phyloP scores from a whole-genome alignment of 2,113 vertebrate species.

The Eulemur rufifrons region DNA sequence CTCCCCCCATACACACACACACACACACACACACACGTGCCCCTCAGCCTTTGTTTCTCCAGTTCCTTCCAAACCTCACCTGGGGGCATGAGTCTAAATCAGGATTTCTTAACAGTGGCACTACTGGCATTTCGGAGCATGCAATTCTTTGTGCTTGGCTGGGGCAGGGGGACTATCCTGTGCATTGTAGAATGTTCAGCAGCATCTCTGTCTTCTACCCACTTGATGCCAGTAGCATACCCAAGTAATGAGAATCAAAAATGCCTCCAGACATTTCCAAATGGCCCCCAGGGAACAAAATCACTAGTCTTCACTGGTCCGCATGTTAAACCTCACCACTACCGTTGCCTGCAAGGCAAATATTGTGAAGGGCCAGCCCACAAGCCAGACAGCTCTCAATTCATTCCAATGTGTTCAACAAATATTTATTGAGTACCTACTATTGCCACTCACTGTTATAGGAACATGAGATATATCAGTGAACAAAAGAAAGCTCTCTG shows the following conservation, averaged over 20 bases:
- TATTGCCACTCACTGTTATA: background rate
- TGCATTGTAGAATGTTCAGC: background rate
- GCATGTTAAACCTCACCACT: background rate
- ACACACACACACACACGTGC: background rate
- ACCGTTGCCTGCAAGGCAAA: background rate
- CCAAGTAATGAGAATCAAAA: background rate
- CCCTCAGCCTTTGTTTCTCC: background rate
- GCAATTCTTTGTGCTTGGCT: background rate
- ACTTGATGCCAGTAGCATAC: background rate
- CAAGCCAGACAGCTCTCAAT: background rate
- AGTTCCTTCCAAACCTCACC: background rate
- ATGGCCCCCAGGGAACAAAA: background rate
- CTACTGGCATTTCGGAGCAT: background rate
- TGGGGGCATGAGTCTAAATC: background rate
- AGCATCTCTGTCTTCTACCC: background rate
- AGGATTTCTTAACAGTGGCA: background rate
- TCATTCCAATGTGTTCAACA: background rate
- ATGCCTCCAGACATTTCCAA: background rate
- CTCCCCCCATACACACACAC: background rate
- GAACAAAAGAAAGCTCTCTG: background rate
- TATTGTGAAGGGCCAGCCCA: background rate
- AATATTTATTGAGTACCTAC: background rate
- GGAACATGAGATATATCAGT: background rate
- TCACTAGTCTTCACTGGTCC: background rate
- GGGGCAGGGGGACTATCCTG: too few relatives aligned